phyloP scores from a whole-genome alignment of 2,113 vertebrate species.

The Macroglossus sobrinus region DNA sequence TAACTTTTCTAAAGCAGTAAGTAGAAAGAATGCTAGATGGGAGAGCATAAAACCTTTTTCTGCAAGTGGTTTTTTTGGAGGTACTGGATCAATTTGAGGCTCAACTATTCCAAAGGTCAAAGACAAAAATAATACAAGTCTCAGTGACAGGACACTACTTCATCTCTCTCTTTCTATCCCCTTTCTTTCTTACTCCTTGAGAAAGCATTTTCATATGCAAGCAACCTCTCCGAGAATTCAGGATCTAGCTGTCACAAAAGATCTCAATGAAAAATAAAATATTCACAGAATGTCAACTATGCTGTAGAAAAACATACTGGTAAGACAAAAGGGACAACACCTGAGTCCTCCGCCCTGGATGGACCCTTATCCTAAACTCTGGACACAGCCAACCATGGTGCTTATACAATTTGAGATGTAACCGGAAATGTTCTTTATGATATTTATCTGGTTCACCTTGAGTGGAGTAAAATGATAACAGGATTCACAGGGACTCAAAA shows the following conservation, averaged over 20 bases:
- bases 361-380: neutral
- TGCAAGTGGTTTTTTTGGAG: neutral
- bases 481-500: neutral
- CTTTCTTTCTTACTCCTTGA: neutral
- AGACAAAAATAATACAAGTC: neutral
- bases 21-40: neutral
- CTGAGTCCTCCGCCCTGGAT: neutral
- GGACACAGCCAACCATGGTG: neutral
- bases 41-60: neutral
- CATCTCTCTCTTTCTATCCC: neutral
- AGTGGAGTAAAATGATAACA: neutral
- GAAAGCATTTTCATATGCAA: neutral
- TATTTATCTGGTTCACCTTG: neutral
- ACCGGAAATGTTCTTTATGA: neutral
- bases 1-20: conserved; percentile 8
- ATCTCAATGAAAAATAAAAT: neutral
- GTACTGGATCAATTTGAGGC: neutral
- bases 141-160: neutral
- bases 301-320: neutral
- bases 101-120: neutral
- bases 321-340: neutral
- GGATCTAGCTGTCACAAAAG: neutral
- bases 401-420: neutral
- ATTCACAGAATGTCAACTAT: neutral
- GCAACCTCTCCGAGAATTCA: neutral